These are phyloP conservation scores for Adoxophyes honmai DNA, from an alignment of 1,140 invertebrate genomes.

Conservation along the genomic window DNA sequence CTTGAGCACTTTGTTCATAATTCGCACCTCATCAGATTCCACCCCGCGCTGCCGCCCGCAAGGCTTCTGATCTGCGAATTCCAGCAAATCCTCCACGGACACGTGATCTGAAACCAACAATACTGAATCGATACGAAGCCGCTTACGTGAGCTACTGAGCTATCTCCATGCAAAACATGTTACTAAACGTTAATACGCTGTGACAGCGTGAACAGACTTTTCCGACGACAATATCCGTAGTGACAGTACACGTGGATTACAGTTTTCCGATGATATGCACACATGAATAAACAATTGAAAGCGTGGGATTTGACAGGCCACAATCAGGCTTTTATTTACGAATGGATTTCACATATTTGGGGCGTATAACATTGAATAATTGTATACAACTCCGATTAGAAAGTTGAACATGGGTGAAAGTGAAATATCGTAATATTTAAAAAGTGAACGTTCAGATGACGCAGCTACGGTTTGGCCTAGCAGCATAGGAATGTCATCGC, in stretches of 20 bases:
- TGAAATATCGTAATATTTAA: background rate
- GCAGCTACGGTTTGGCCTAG: background rate
- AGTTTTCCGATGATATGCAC: background rate
- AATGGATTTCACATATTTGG: background rate
- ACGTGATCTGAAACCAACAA: slow-evolving; percentile 82
- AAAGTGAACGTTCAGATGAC: slow-evolving; percentile 9
- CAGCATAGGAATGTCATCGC: background rate
- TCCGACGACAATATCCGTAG: too few relatives aligned
- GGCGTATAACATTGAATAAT: slow-evolving; percentile 4
- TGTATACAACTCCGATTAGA: slow-evolving; percentile 10
- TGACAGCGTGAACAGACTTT: background rate
- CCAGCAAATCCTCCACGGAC: slow-evolving; percentile 93
- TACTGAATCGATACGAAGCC: slow-evolving; percentile 3
- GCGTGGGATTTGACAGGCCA: background rate
- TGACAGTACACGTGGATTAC: background rate
- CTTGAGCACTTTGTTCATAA: slow-evolving; percentile 93
- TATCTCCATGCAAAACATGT: background rate
- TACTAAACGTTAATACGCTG: background rate
- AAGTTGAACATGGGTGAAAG: slow-evolving; percentile 10
- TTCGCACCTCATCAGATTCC: slow-evolving; percentile 93
- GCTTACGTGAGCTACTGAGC: background rate
- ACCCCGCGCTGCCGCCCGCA: slow-evolving; percentile 88
- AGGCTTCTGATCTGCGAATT: slow-evolving; percentile 92
- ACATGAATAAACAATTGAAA: background rate
- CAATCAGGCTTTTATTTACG: too few relatives aligned